Base-by-base conservation (phyloP, 1,140 invertebrate genomes). In the Kradibia gibbosae region DNA sequence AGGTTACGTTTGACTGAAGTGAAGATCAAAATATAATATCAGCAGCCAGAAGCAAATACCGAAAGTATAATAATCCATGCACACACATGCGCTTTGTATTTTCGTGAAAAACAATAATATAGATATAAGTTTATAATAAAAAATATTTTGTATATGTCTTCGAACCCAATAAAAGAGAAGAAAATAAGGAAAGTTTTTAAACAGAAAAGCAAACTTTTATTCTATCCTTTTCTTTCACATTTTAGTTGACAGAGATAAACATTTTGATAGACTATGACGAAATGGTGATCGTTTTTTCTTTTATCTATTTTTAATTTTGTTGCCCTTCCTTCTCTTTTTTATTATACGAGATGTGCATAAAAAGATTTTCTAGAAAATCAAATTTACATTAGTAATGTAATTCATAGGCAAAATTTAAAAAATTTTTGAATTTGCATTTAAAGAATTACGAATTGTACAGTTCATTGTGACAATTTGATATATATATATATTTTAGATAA, bases 1-100 rank as follows among this genome's bases (percentile, higher is more conserved):
- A 78, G 77, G 77, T 78, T 78, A 78, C 77, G 77, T 78, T 78
- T 50, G 34, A 34, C n/a, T 28, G 4, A 48, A 50, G 42, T 65
- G 60, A 67, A 65, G 42, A 77, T 77, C 60, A 17, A 31, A 15
- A 76, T 36, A 28, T 3, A 25, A 57, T 0, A 25, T 2, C 7
- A 34, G 28, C 60, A 78, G 31, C 62, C 62, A 62, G 45, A 70
- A 42, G 39, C 17, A 65, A 50, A 65, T 45, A 25, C 62, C 4
- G 22, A 73, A 72, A 72, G 45, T 31, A 13, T 72, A 72, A 11
- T 31, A 55, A 50, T 50, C 5, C 67, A 50, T 20, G 13, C 22
- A n/a, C 11, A 4, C 20, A 31, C 22, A 31, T 8, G 25, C 28
- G 36, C 3, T 39, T 15, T 0, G 28, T 53, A 57, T 39, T n/a